Percentiles rank a stretch among this genome's conserved stretches.
phyloP scores from a whole-genome alignment of 2,888 invertebrate species.

The Dysmachus trigonus region DNA sequence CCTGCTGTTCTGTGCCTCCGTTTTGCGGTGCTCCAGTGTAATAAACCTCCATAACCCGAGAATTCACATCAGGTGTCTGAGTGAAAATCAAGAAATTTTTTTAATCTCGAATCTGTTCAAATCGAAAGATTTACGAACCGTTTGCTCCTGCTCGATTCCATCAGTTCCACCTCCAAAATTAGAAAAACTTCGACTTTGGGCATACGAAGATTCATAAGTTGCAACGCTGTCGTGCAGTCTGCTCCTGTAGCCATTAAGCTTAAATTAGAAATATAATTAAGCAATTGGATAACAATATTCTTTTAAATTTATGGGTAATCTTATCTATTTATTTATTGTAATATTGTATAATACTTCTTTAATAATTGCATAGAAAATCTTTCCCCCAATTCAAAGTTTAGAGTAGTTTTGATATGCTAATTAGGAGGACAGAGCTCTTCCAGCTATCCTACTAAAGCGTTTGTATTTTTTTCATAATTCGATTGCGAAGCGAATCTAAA shows the following conservation, averaged over 20 bases:
- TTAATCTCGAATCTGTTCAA: neutral
- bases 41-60: slow-evolving; percentile 25
- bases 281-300: neutral
- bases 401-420: too few species aligned
- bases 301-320: neutral
- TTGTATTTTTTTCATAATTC: too few species aligned
- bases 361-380: too few species aligned
- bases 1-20: neutral
- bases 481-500: too few species aligned
- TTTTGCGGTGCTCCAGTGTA: neutral
- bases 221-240: neutral
- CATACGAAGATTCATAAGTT: neutral
- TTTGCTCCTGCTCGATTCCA: neutral
- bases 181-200: neutral
- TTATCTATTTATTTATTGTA: too few species aligned
- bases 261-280: neutral
- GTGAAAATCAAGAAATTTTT: neutral
- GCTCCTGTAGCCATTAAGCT: neutral
- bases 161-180: neutral
- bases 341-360: too few species aligned
- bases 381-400: too few species aligned
- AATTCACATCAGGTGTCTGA: neutral
- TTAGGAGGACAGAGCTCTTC: too few species aligned
- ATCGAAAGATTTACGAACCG: neutral
- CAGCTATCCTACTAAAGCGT: too few species aligned